Base-by-base conservation (phyloP, 2,113 vertebrate species). In the Athene noctua region DNA sequence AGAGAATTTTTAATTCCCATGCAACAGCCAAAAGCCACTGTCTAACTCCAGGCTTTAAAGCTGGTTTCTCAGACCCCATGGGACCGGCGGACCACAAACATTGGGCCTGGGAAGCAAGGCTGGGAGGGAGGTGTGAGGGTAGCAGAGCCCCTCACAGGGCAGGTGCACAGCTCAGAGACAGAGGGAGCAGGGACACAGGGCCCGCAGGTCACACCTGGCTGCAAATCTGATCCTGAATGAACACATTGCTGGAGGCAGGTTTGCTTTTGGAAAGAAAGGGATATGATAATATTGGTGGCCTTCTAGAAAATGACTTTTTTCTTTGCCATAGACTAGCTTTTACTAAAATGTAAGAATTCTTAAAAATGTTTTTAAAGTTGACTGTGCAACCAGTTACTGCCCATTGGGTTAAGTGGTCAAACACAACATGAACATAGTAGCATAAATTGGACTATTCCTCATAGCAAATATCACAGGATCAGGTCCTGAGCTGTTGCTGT, bases 121-220 rank as follows among this genome's bases (percentile, higher is more conserved):
- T 46, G 40, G 38, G 82, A 46, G 34, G 26, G 22, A 32, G 27
- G 32, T 9, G 40, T 22, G 40, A 34, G 59, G 5, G 34, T 27
- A 27, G 21, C 34, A 14, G 2, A 5, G 21, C 26, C 16, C 47
- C 61, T 47, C 22, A 5, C 1, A 7, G 10, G 2, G 40, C 6
- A 5, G 40, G 11, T 8, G 17, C 38, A 16, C 14, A 40, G 49
- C 34, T 47, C 1, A 5, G 58, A 36, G 34, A 38, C 34, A 25
- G 32, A 30, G 23, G 40, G 42, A 57, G 21, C 7, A 44, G 22
- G 16, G 32, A 15, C 2, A 4, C 15, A 5, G 27, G 27, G 34
- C 42, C 30, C 2, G 1, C 9, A 3, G 13, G 13, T 65, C 34
- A 34, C 6, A 1, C 23, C 3, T 9, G 30, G 36, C 62, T 68